Conservation (phyloP, 2,888 invertebrate genomes). For the Thereva nobilitata region DNA sequence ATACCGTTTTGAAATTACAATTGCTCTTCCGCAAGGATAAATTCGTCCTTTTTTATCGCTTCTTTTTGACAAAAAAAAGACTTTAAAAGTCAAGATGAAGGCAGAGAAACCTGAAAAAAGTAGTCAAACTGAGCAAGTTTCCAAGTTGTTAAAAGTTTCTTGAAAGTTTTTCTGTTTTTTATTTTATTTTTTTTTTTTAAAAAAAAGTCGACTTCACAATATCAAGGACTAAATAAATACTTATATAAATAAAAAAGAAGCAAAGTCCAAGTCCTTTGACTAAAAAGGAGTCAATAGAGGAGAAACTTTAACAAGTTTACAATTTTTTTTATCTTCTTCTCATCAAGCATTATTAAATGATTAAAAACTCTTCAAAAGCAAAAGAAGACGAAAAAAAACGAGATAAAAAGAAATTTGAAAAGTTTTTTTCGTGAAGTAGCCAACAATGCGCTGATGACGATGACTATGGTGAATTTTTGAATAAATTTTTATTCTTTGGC, state of each 20-base stretch:
- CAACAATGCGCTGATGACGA: too few species aligned
- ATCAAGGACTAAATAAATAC: constrained; percentile 24
- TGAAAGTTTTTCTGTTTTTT: background rate
- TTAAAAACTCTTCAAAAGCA: constrained; percentile 29
- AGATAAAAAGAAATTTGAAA: too few species aligned
- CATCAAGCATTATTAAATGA: constrained; percentile 14
- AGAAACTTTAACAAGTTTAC: constrained; percentile 32
- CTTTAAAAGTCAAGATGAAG: too few species aligned
- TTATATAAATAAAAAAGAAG: constrained; percentile 3
- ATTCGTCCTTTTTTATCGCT: too few species aligned
- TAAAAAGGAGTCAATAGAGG: constrained; percentile 32
- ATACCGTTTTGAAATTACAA: too few species aligned
- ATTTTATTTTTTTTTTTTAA: background rate
- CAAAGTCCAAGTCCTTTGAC: constrained; percentile 22
- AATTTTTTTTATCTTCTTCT: constrained; percentile 14
- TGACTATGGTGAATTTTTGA: too few species aligned
- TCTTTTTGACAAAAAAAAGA: too few species aligned
- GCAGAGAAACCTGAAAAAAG: too few species aligned
- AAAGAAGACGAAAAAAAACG: background rate
- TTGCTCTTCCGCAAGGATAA: too few species aligned
- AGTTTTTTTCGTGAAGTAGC: too few species aligned
- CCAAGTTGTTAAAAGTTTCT: constrained; percentile 29
- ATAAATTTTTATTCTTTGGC: too few species aligned
- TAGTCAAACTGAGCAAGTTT: constrained; percentile 4
- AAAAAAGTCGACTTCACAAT: constrained; percentile 15